Base-by-base conservation (phyloP, 2,888 invertebrate species). In the Drosophila nigricruria region DNA sequence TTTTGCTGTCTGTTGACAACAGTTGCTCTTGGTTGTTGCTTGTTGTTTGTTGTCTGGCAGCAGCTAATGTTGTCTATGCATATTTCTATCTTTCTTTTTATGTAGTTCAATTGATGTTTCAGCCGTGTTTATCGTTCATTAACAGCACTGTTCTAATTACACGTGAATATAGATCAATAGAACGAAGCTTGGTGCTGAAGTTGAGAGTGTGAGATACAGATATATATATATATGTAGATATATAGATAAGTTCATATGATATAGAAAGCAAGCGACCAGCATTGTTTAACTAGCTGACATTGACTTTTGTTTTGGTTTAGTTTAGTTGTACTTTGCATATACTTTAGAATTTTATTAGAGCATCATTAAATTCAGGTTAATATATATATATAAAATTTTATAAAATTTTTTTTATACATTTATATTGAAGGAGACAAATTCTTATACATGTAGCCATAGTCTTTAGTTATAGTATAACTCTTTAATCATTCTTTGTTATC, bases 111-210 rank as follows among this genome's bases (percentile, higher is more conserved):
- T 60, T 45, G 38, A 42, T 53, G 38, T 53, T 53, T 53, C 53
- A 67, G 80, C 64, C 69, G 66, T 73, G 60, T 59, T 67, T 60
- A 45, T 65, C 62, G 57, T 78, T 79, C 59, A 84, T 84, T 84
- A 84, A 70, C 81, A 83, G 14, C 49, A 47, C 8, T 69, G 73
- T 23, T 32, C 68, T 66, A 66, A 66, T 67, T 66, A 67, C 25
- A 20, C 12, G 10, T 38, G 25, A 45, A 47, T 66, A 25, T 67
- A 36, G 68, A 47, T 32, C 54, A 66, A 66, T 67, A 14, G 68
- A 67, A 47, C 45, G 18, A 12, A 12, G 34, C 62, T 12, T 12
- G 10, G 10, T 30, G 23, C 20, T 36, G n/a, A 25, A 40, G 23
- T 27, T 27, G 14, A 20, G 42, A 36, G 36, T 36, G 58, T 20